A percentile compares a stretch with the other conserved stretches of the same genome.
Conservation (phyloP, 1,140 invertebrate species). For the Limonius californicus region DNA sequence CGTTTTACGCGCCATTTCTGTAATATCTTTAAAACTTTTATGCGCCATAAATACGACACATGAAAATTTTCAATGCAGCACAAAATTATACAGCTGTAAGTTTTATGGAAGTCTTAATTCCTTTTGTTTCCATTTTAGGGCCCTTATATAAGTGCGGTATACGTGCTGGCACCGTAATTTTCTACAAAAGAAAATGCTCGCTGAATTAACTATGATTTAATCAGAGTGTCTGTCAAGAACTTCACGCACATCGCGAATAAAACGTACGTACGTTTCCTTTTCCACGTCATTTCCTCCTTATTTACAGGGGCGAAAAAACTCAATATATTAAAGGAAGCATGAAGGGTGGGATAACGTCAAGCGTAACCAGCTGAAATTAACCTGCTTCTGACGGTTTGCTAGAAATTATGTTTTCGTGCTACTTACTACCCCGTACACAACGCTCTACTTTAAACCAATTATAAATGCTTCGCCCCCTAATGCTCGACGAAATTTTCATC, state of each 20-base stretch:
- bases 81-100: too few species aligned
- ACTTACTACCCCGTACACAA: constrained; percentile 5
- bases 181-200: too few species aligned
- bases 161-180: too few species aligned
- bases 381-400: constrained; percentile 8
- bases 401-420: constrained; percentile 11
- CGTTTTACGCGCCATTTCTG: too few species aligned
- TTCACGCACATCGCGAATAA: constrained; percentile 10
- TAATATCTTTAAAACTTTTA: too few species aligned
- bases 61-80: too few species aligned
- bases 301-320: constrained; percentile 8
- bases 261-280: constrained; percentile 1
- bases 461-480: neutral
- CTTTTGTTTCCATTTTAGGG: too few species aligned
- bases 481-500: neutral
- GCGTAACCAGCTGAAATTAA: constrained; percentile 12
- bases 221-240: neutral
- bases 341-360: constrained; percentile 8
- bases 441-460: constrained; percentile 3
- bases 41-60: too few species aligned
- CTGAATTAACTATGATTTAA: constrained; percentile 9
- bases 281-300: constrained; percentile 10
- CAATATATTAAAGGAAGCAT: constrained; percentile 5
- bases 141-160: too few species aligned
- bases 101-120: too few species aligned